Evolutionary conservation across 2,797 vertebrate genomes (phyloP).

Genomic region (Trichosurus vulpecula): DNA sequence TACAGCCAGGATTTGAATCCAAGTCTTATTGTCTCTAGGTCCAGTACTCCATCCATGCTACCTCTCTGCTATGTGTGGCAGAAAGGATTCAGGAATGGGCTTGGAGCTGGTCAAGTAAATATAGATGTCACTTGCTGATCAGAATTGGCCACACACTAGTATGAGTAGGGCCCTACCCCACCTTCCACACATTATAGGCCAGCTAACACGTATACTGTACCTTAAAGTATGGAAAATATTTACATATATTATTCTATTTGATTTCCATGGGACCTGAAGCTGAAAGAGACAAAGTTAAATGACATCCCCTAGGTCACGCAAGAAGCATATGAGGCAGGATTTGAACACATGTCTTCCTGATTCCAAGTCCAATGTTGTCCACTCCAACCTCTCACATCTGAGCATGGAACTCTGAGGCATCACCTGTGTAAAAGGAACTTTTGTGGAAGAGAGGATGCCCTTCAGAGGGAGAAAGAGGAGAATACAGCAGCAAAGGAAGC

Average conservation of each 20-base stretch:
- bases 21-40: background rate
- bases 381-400: background rate
- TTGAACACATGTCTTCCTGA: background rate
- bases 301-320: background rate
- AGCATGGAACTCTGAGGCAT: background rate
- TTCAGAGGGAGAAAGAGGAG: background rate
- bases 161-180: too few relatives aligned
- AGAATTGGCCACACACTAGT: background rate
- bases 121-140: background rate
- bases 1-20: background rate
- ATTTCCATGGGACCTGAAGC: background rate
- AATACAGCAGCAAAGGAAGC: conserved; percentile 19
- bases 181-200: background rate
- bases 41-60: background rate
- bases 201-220: background rate
- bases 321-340: background rate
- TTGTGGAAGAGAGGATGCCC: background rate
- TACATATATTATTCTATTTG: background rate
- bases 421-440: background rate
- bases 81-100: background rate
- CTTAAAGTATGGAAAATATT: background rate
- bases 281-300: background rate
- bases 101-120: background rate
- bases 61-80: background rate
- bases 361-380: background rate